Percentiles rank a stretch among this genome's conserved stretches.
Evolutionary conservation across 2,888 invertebrate genomes (phyloP).

Genomic region (Hypsopygia costalis): DNA sequence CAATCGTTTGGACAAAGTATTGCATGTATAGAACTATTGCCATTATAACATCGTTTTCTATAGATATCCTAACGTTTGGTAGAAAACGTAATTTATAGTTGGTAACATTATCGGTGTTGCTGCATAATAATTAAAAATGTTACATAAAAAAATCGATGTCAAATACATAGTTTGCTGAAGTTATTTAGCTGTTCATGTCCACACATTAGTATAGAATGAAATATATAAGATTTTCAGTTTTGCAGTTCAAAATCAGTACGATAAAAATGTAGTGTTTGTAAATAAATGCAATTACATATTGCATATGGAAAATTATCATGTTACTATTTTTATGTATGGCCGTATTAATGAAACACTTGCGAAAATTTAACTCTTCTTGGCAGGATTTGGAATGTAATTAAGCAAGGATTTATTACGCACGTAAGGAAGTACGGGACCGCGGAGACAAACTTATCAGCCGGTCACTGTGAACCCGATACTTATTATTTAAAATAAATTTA

Average conservation of each 20-base stretch:
- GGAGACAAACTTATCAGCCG: too few species aligned
- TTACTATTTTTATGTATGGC: conserved; percentile 15
- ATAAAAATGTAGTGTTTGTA: conserved; percentile 34
- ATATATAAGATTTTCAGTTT: conserved; percentile 17
- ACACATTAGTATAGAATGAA: conserved; percentile 22
- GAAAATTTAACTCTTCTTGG: too few species aligned
- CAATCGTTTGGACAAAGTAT: conserved; percentile 49
- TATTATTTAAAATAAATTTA: too few species aligned
- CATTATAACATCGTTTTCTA: conserved; percentile 18
- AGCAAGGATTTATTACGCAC: too few species aligned
- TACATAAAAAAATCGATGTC: conserved; percentile 27
- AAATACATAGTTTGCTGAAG: conserved; percentile 12
- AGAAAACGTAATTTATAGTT: conserved; percentile 29
- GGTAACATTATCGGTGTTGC: conserved; percentile 31
- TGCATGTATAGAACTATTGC: conserved; percentile 25
- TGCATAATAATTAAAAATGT: conserved; percentile 25
- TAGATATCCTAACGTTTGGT: conserved; percentile 9
- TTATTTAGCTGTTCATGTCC: conserved; percentile 24
- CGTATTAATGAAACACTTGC: conserved; percentile 8
- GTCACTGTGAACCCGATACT: too few species aligned
- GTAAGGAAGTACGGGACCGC: too few species aligned
- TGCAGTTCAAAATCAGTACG: conserved; percentile 19
- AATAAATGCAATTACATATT: conserved; percentile 39
- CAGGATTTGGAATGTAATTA: too few species aligned
- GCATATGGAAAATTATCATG: conserved; percentile 21